Conservation (phyloP, 2,888 invertebrate species). For the Pyrrhosoma nymphula region DNA sequence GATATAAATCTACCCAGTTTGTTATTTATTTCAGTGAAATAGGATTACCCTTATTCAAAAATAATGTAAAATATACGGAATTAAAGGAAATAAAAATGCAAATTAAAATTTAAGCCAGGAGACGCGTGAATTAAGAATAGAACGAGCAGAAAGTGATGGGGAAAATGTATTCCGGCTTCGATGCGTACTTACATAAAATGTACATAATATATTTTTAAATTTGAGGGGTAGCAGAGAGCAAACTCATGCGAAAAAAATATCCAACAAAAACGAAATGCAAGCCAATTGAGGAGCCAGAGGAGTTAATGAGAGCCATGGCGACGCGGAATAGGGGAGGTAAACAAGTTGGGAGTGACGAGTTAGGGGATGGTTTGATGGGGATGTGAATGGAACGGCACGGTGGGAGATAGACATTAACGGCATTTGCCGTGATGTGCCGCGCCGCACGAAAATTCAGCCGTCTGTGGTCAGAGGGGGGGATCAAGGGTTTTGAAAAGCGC, state of each 20-base stretch:
- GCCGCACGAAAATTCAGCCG: background rate
- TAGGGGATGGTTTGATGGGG: background rate
- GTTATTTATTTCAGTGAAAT: too few relatives aligned
- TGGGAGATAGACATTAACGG: slow-evolving; percentile 1
- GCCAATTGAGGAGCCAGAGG: background rate
- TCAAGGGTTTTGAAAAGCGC: slow-evolving; percentile 27
- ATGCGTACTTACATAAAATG: background rate
- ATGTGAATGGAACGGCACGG: background rate
- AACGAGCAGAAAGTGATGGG: background rate
- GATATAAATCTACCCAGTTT: too few relatives aligned
- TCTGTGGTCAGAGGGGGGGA: background rate
- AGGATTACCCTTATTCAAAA: too few relatives aligned
- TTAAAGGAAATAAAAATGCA: too few relatives aligned
- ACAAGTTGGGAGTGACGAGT: background rate
- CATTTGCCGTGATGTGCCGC: background rate
- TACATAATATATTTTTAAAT: background rate
- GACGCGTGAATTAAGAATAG: too few relatives aligned
- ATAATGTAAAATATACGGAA: too few relatives aligned
- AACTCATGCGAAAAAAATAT: background rate
- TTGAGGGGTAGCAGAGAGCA: background rate
- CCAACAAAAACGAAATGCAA: background rate
- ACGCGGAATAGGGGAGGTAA: background rate
- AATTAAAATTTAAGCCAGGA: too few relatives aligned
- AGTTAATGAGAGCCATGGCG: background rate
- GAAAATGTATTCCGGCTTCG: background rate